phyloP scores from a whole-genome alignment of 2,797 vertebrate genomes.

The Anomalospiza imberbis region DNA sequence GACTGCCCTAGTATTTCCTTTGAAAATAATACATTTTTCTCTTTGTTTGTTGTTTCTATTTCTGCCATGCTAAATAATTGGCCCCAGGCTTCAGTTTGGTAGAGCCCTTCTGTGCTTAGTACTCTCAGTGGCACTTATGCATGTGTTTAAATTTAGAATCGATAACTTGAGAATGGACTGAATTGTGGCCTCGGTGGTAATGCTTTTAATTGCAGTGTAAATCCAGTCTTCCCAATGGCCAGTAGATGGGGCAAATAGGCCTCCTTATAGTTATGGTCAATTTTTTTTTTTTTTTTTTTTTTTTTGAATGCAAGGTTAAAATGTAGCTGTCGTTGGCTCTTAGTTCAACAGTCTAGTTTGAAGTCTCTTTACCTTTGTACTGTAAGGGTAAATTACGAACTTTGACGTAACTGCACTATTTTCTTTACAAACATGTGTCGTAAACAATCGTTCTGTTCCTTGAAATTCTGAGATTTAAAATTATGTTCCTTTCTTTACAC shows the following conservation, averaged over 20 bases:
- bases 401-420: constrained; percentile 63
- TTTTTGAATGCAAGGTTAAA: constrained; percentile 29
- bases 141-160: not conserved
- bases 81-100: not conserved
- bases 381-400: constrained; percentile 11
- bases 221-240: not conserved
- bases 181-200: not conserved
- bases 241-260: constrained; percentile 67
- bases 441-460: constrained; percentile 58
- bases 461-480: constrained; percentile 52
- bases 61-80: not conserved
- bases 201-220: not conserved
- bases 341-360: not conserved
- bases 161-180: not conserved
- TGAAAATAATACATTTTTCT: not conserved
- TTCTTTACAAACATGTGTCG: constrained; percentile 60
- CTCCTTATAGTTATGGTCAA: not conserved
- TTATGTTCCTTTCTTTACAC: constrained; percentile 13
- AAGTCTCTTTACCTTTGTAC: constrained; percentile 58
- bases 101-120: not conserved
- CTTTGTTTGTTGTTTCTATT: not conserved
- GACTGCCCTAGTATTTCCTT: not conserved
- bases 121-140: not conserved
- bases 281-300: not conserved
- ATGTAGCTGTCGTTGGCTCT: constrained; percentile 40